These are phyloP conservation scores for Gymnothorax reevesii DNA, from an alignment of 2,797 vertebrate species.

Conservation along the genomic window DNA sequence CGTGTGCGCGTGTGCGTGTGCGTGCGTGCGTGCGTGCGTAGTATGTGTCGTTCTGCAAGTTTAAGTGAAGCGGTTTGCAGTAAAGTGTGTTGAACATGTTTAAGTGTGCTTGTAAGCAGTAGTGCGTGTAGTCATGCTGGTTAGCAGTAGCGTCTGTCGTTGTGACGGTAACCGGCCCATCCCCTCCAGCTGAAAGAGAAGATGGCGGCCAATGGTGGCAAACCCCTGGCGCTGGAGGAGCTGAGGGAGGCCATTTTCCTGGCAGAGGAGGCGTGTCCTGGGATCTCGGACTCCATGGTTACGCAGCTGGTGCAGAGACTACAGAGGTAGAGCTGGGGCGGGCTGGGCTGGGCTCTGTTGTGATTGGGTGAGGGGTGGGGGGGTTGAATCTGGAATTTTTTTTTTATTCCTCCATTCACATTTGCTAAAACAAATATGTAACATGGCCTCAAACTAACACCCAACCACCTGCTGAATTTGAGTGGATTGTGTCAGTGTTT, in stretches of 20 bases:
- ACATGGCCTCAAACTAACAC: too few relatives aligned
- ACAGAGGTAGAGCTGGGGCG: constrained; percentile 77
- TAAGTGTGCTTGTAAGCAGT: not conserved
- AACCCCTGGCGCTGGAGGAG: constrained; percentile 83
- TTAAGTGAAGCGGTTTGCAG: not conserved
- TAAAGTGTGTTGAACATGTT: not conserved
- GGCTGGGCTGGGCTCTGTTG: too few relatives aligned
- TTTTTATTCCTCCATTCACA: too few relatives aligned
- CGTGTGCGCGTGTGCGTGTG: not conserved
- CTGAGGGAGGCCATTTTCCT: constrained; percentile 84
- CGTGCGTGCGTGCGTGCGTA: not conserved
- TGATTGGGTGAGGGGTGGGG: too few relatives aligned
- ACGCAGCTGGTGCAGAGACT: constrained; percentile 88
- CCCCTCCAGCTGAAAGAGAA: constrained; percentile 85
- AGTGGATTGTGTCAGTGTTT: too few relatives aligned
- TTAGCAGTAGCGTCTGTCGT: not conserved
- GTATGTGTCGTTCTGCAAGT: not conserved
- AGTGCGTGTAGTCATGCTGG: not conserved
- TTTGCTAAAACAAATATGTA: too few relatives aligned
- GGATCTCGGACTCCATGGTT: constrained; percentile 92
- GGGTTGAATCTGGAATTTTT: not conserved
- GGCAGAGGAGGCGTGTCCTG: constrained; percentile 88
- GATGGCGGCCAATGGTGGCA: constrained; percentile 79
- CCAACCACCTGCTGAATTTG: too few relatives aligned
- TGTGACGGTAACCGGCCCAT: not conserved